These are phyloP conservation scores for Parnassius mnemosyne DNA, from an alignment of 2,888 invertebrate genomes.

Conservation along the genomic window DNA sequence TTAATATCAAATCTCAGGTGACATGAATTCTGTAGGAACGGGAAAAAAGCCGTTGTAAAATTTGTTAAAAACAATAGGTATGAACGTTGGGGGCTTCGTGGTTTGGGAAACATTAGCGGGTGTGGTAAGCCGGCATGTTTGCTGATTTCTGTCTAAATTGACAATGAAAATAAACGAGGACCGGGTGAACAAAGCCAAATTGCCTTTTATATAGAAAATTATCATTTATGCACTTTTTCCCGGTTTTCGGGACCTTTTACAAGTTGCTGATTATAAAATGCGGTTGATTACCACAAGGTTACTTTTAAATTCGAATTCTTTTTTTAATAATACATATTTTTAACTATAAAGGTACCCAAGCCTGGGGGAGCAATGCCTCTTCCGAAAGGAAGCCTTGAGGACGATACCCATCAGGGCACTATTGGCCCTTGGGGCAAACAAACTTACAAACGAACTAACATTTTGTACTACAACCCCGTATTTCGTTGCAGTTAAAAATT, in stretches of 20 bases:
- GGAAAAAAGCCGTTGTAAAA: slow-evolving; percentile 7
- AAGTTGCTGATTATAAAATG: not conserved
- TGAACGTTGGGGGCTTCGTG: not conserved
- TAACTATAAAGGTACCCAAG: too few relatives aligned
- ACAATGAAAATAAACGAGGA: slow-evolving; percentile 12
- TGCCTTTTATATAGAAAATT: slow-evolving; percentile 13
- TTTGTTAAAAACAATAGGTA: slow-evolving; percentile 23
- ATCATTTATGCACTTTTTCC: slow-evolving; percentile 2
- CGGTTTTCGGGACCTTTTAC: not conserved
- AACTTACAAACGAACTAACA: too few relatives aligned
- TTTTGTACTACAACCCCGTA: too few relatives aligned
- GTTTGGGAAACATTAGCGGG: not conserved
- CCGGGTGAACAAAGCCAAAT: slow-evolving; percentile 7
- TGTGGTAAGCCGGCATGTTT: not conserved
- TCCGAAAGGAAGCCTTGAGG: too few relatives aligned
- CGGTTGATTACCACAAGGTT: not conserved
- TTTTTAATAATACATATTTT: not conserved
- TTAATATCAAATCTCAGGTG: slow-evolving; percentile 21
- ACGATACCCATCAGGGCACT: too few relatives aligned
- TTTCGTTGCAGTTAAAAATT: too few relatives aligned
- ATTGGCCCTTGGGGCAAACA: too few relatives aligned
- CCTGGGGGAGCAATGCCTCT: too few relatives aligned
- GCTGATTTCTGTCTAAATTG: slow-evolving; percentile 19
- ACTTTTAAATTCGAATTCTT: not conserved
- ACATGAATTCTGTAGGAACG: slow-evolving; percentile 10